Base-by-base conservation (phyloP, 2,888 invertebrate species). In the Microplitis deprimator region DNA sequence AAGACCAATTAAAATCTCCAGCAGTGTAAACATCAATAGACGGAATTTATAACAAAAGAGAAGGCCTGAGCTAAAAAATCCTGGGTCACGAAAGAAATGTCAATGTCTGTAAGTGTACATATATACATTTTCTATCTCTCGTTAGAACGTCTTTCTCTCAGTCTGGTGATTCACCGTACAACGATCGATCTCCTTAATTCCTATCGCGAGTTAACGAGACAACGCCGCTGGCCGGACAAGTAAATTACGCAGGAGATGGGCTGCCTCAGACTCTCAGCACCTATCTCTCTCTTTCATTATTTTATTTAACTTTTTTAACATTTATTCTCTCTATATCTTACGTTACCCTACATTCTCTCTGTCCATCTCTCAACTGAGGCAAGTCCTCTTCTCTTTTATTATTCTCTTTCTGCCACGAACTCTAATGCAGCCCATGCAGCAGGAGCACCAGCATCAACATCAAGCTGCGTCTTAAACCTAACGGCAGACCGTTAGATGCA, bases 131-230 rank as follows among this genome's bases (percentile, higher is more conserved):
- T 29, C 29, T 2, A 29, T 29, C 29, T 29, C 29, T 77, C 77
- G 77, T 79, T 75, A 78, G 78, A 76, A 67, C 74, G 75, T 74
- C 38, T 62, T 59, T 71, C 60, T 70, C 39, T 67, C 72, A n/a
- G 50, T 69, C 39, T 59, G 16, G 6, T 80, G 82, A 82, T 80
- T 81, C 81, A 81, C 79, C 73, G 75, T 77, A 76, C 83, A 82
- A 81, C 82, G 81, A 83, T 83, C 83, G 83, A 85, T 84, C 87
- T 85, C 83, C 85, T 87, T 88, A 86, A 87, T 87, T 85, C 87
- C 80, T 86, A 88, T 88, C 87, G 84, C 83, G 80, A 87, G 85
- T 86, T 88, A 87, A 88, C 88, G 87, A 88, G 88, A 86, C 86
- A 85, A 83, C 82, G 87, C 88, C 87, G 85, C 85, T 85, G 85